Percentiles rank a stretch among this genome's conserved stretches.
Conservation (phyloP, 2,888 invertebrate species). For the Microctonus brassicae region DNA sequence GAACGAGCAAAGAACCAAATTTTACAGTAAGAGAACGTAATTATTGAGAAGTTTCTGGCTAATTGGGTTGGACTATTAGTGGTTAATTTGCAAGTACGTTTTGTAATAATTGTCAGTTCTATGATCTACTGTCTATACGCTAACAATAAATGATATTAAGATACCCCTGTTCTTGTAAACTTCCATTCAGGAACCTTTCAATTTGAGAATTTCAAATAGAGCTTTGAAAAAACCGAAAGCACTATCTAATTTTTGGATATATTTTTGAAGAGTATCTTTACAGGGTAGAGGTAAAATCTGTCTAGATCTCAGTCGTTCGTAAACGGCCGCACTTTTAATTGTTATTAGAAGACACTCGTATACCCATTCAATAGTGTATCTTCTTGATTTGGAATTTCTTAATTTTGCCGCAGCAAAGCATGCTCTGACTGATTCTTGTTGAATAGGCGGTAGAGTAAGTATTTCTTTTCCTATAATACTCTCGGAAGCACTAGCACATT, state of each 20-base stretch:
- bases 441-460: not conserved
- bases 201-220: constrained; percentile 32
- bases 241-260: constrained; percentile 38
- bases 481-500: not conserved
- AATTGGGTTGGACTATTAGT: not conserved
- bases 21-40: too few species aligned
- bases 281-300: too few species aligned
- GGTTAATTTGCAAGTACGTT: too few species aligned
- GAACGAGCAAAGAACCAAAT: too few species aligned
- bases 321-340: too few species aligned
- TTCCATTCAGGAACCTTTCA: constrained; percentile 40
- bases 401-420: constrained; percentile 1
- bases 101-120: too few species aligned
- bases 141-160: not conserved
- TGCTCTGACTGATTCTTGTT: not conserved
- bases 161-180: constrained; percentile 33
- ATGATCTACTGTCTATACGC: not conserved
- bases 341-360: constrained; percentile 21
- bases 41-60: too few species aligned
- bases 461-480: not conserved
- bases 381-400: too few species aligned
- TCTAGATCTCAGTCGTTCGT: too few species aligned
- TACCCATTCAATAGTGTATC: constrained; percentile 8
- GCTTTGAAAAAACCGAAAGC: constrained; percentile 39
- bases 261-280: constrained; percentile 39